phyloP scores from a whole-genome alignment of 2,113 vertebrate species.

The Chaenogobius annularis region DNA sequence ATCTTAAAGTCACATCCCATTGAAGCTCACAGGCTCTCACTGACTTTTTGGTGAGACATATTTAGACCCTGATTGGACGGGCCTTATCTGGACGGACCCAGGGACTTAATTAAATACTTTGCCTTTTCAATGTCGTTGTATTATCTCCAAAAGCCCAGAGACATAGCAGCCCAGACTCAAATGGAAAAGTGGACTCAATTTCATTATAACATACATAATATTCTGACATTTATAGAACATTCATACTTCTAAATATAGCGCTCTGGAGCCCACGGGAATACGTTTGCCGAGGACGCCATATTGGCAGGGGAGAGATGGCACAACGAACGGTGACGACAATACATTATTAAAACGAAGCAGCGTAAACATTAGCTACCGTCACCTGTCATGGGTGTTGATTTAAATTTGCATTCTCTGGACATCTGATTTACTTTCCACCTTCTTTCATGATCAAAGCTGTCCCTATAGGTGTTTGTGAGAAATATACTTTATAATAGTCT shows the following conservation, averaged over 20 bases:
- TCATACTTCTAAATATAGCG: not conserved
- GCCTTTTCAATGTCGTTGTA: conserved; percentile 1
- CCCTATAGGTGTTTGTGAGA: too few species aligned
- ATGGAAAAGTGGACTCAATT: not conserved
- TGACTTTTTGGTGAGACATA: not conserved
- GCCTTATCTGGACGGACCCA: not conserved
- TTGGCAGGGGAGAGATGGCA: too few species aligned
- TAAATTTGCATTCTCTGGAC: too few species aligned
- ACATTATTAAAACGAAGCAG: too few species aligned
- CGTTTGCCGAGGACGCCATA: too few species aligned
- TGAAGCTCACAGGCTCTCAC: not conserved
- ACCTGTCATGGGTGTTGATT: too few species aligned
- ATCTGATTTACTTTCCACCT: too few species aligned
- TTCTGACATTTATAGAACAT: not conserved
- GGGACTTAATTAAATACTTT: not conserved
- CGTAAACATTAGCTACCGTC: too few species aligned
- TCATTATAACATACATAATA: not conserved
- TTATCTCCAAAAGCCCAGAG: conserved; percentile 3
- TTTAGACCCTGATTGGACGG: not conserved
- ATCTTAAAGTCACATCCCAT: not conserved
- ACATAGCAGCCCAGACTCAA: not conserved
- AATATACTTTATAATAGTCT: too few species aligned
- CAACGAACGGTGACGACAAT: too few species aligned
- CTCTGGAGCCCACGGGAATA: too few species aligned
- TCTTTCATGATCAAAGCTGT: too few species aligned